These are phyloP conservation scores for Bos javanicus DNA, from an alignment of 2,113 vertebrate species.

Conservation along the genomic window DNA sequence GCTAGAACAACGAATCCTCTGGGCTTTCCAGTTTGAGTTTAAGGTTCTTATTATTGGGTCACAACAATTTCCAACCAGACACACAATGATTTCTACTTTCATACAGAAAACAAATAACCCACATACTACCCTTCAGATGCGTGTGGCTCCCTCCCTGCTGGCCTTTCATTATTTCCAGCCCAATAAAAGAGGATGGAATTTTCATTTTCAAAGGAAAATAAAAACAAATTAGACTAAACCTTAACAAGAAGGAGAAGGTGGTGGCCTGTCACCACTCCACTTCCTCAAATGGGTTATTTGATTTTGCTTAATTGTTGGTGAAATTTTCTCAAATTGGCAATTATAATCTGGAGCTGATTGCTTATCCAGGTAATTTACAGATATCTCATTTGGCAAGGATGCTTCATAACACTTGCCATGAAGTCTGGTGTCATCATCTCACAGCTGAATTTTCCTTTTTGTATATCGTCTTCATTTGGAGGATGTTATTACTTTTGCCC, in stretches of 20 bases:
- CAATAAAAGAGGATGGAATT: neutral
- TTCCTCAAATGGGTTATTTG: slow-evolving; percentile 72
- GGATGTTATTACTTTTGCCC: slow-evolving; percentile 44
- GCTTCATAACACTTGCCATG: slow-evolving; percentile 43
- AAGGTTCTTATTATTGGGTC: slow-evolving; percentile 21
- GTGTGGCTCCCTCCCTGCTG: neutral
- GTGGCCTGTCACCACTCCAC: slow-evolving; percentile 24
- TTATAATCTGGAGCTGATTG: slow-evolving; percentile 75
- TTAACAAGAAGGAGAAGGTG: slow-evolving; percentile 15
- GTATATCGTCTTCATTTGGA: neutral
- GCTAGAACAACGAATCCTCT: neutral
- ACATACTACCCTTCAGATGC: neutral
- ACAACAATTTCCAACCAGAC: neutral
- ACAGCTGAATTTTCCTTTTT: neutral
- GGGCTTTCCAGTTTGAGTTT: slow-evolving; percentile 3
- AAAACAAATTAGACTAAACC: slow-evolving; percentile 53
- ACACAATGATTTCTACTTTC: neutral
- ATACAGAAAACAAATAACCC: slow-evolving; percentile 1
- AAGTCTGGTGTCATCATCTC: slow-evolving; percentile 54
- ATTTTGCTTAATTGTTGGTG: slow-evolving; percentile 81
- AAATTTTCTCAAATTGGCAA: slow-evolving; percentile 79
- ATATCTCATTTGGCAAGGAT: slow-evolving; percentile 67
- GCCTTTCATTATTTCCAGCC: slow-evolving; percentile 4
- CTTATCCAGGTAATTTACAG: slow-evolving; percentile 75
- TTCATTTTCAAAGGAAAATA: neutral